Conservation (phyloP, 1,140 invertebrate genomes). For the Panagrolaimus sp. region DNA sequence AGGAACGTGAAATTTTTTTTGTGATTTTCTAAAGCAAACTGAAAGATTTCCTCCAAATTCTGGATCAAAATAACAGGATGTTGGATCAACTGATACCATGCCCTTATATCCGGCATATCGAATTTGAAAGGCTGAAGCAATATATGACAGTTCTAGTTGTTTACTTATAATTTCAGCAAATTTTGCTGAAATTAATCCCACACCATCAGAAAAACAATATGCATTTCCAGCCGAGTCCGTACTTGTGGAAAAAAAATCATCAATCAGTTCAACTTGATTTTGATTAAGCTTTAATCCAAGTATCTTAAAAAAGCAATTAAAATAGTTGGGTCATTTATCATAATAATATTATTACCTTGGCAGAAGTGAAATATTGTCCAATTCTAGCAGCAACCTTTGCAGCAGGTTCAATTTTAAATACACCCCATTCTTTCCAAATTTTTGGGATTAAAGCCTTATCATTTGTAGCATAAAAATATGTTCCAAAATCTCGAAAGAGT, state of each 20-base stretch:
- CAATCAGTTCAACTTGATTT: neutral
- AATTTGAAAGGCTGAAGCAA: constrained; percentile 36
- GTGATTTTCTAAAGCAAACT: no score
- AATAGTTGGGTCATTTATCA: neutral
- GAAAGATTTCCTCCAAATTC: no score
- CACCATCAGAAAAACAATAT: constrained; percentile 36
- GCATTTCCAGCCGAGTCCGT: neutral
- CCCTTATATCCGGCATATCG: constrained; percentile 42
- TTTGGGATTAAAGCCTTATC: neutral
- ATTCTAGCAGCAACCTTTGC: neutral
- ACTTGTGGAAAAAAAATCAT: neutral
- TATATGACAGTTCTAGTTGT: constrained; percentile 18
- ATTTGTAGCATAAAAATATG: constrained; percentile 32
- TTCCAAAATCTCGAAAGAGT: constrained; percentile 48
- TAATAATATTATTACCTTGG: neutral
- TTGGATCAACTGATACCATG: constrained; percentile 30
- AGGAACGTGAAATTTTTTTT: no score
- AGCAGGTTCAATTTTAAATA: neutral
- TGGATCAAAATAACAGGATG: no score
- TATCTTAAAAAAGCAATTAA: neutral
- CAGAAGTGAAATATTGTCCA: neutral
- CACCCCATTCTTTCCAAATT: neutral
- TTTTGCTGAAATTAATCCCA: constrained; percentile 31
- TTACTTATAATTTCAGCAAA: constrained; percentile 21
- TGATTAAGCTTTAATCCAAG: neutral